A percentile compares a stretch with the other conserved stretches of the same genome.
Conservation (phyloP, 2,888 invertebrate genomes). For the Stenurella melanura region DNA sequence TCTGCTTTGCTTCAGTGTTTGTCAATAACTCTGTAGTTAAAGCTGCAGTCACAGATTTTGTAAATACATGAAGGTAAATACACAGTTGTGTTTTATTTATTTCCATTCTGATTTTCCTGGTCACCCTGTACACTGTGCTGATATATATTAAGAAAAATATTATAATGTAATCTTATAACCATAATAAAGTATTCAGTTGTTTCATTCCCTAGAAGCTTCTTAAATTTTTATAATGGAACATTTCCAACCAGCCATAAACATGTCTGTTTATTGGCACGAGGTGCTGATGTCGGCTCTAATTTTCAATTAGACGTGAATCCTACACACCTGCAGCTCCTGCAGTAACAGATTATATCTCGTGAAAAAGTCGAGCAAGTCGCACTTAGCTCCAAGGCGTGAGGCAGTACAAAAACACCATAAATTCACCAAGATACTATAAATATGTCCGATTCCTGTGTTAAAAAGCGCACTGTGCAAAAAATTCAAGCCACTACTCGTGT, state of each 20-base stretch:
- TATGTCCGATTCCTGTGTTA: conserved; percentile 57
- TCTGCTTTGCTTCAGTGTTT: no score
- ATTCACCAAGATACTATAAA: conserved; percentile 61
- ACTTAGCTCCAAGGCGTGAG: conserved; percentile 49
- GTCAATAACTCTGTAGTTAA: no score
- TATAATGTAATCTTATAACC: background rate
- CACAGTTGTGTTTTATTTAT: no score
- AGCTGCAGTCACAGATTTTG: no score
- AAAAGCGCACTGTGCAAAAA: conserved; percentile 52
- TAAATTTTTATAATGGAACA: background rate
- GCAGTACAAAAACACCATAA: conserved; percentile 64
- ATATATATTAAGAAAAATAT: background rate
- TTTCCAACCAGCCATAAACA: conserved; percentile 17
- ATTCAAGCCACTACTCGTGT: conserved; percentile 52
- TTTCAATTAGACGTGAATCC: conserved; percentile 49
- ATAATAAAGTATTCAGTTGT: background rate
- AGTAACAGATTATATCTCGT: conserved; percentile 44
- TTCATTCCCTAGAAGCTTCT: background rate
- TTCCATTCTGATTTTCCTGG: no score
- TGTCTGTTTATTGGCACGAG: conserved; percentile 25
- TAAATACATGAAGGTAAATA: no score
- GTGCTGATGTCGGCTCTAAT: conserved; percentile 44
- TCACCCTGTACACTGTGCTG: no score
- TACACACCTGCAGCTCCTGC: conserved; percentile 42
- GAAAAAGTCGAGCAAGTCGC: conserved; percentile 54